Evolutionary conservation across 2,113 vertebrate species (phyloP).

Genomic region (Dendropsophus ebraccatus): DNA sequence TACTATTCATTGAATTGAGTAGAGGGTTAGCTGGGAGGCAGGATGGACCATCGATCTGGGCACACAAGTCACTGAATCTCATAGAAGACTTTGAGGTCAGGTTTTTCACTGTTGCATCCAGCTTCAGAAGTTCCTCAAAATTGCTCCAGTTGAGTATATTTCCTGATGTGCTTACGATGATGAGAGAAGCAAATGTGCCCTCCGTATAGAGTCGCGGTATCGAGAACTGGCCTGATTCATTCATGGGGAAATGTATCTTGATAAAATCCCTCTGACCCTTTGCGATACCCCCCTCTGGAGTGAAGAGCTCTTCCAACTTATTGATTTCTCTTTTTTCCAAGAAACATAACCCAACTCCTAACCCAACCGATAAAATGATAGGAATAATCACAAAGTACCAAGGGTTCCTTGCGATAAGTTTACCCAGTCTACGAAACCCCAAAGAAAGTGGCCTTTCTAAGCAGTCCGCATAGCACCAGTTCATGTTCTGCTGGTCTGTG

Average conservation of each 20-base stretch:
- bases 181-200: constrained; percentile 70
- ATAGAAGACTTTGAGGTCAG: neutral
- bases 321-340: constrained; percentile 67
- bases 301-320: constrained; percentile 79
- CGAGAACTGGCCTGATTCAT: constrained; percentile 72
- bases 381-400: constrained; percentile 77
- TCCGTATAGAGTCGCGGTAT: constrained; percentile 69
- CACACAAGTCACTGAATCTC: constrained; percentile 58
- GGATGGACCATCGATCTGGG: rapidly evolving
- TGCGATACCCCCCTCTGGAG: constrained; percentile 72
- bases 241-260: constrained; percentile 68
- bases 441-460: constrained; percentile 72
- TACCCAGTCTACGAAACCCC: constrained; percentile 70
- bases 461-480: constrained; percentile 69
- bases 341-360: constrained; percentile 76
- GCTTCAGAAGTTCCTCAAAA: constrained; percentile 65
- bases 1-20: constrained; percentile 61
- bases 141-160: constrained; percentile 62
- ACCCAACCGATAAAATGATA: constrained; percentile 67
- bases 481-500: constrained; percentile 55
- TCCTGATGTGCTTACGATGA: constrained; percentile 63
- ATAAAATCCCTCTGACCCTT: constrained; percentile 78
- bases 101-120: constrained; percentile 67
- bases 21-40: constrained; percentile 64
- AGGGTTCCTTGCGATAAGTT: constrained; percentile 71